phyloP scores from a whole-genome alignment of 2,888 invertebrate species.

The Epistrophe grossulariae region DNA sequence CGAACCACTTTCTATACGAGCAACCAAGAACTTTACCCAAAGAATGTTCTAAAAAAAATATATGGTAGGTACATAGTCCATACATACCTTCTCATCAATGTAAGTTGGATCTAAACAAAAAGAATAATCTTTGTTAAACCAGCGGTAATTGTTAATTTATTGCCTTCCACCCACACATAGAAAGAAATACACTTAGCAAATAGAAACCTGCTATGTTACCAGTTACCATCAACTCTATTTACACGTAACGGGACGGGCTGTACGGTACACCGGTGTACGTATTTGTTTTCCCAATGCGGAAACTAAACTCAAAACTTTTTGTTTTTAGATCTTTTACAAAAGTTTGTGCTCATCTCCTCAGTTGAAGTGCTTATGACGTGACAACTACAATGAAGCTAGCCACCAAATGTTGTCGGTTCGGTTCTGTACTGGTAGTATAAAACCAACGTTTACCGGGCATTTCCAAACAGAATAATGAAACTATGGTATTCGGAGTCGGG shows the following conservation, averaged over 20 bases:
- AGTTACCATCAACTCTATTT: slow-evolving; percentile 45
- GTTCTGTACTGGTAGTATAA: slow-evolving; percentile 52
- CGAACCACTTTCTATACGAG: no score
- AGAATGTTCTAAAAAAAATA: no score
- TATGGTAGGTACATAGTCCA: no score
- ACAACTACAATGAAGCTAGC: slow-evolving; percentile 67
- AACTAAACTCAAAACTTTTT: slow-evolving; percentile 54
- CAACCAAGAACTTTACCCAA: no score
- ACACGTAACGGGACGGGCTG: not conserved
- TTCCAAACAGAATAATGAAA: slow-evolving; percentile 67
- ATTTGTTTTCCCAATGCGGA: slow-evolving; percentile 53
- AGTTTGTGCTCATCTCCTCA: slow-evolving; percentile 58
- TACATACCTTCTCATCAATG: no score
- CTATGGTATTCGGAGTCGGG: slow-evolving; percentile 53
- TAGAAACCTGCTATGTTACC: slow-evolving; percentile 39
- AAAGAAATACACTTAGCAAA: slow-evolving; percentile 29
- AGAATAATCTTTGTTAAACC: slow-evolving; percentile 18
- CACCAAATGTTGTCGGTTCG: slow-evolving; percentile 68
- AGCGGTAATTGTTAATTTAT: slow-evolving; percentile 41
- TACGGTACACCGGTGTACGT: slow-evolving; percentile 1
- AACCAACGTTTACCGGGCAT: slow-evolving; percentile 70
- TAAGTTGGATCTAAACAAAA: not conserved
- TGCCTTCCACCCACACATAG: slow-evolving; percentile 17
- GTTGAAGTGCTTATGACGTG: slow-evolving; percentile 73
- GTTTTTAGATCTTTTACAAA: slow-evolving; percentile 58